Conservation (phyloP, 2,888 invertebrate species). For the Oscheius myriophilus region DNA sequence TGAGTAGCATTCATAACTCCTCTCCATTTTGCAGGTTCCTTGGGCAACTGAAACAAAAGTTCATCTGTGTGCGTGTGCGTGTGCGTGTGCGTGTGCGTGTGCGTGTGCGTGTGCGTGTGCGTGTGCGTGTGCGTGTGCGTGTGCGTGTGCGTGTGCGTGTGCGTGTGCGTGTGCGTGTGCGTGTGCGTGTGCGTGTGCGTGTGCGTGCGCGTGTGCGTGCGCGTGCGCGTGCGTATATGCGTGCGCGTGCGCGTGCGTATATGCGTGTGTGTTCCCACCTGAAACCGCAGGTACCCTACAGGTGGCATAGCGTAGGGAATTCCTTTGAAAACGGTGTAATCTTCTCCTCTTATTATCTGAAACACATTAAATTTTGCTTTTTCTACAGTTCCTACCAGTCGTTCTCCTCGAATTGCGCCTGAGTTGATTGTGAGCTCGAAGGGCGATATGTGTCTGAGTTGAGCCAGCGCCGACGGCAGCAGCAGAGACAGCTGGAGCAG, state of each 20-base stretch:
- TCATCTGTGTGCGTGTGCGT: no score
- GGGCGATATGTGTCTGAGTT: conserved; percentile 46
- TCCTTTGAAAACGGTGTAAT: conserved; percentile 70
- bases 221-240: no score
- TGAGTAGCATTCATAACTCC: conserved; percentile 71
- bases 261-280: no score
- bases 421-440: conserved; percentile 69
- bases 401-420: conserved; percentile 69
- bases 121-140: no score
- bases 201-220: no score
- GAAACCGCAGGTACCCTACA: conserved; percentile 69
- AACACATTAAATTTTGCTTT: conserved; percentile 4
- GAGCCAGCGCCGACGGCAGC: conserved; percentile 18
- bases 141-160: no score
- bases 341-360: conserved; percentile 52
- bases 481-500: conserved; percentile 10
- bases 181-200: no score
- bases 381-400: conserved; percentile 49
- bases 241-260: no score
- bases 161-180: no score
- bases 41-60: conserved; percentile 58
- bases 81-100: no score
- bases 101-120: no score
- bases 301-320: conserved; percentile 71
- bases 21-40: conserved; percentile 69